phyloP scores from a whole-genome alignment of 2,888 invertebrate species.

The Gymnocheta viridis region DNA sequence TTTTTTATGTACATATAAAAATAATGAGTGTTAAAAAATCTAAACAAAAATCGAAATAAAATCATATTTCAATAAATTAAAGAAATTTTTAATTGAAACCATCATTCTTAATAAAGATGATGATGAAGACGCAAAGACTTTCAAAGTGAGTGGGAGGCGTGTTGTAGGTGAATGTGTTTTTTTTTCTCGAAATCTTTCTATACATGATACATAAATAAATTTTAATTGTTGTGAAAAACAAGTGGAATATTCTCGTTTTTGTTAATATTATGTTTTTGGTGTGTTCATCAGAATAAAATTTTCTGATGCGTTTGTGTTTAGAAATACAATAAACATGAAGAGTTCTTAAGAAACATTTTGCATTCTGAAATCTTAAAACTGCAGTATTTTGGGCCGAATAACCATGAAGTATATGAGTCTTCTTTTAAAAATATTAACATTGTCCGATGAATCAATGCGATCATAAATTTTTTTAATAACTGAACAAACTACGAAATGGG shows the following conservation, averaged over 20 bases:
- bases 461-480: too few relatives aligned
- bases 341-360: neutral
- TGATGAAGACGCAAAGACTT: constrained; percentile 26
- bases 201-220: constrained; percentile 27
- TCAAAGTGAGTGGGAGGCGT: constrained; percentile 38
- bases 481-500: too few relatives aligned
- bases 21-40: neutral
- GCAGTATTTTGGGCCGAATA: too few relatives aligned
- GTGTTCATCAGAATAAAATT: constrained; percentile 11
- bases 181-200: neutral
- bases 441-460: too few relatives aligned
- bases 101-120: neutral
- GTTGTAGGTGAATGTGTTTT: neutral
- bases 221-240: constrained; percentile 16
- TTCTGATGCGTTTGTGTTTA: constrained; percentile 10
- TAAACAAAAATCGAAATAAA: neutral
- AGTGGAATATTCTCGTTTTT: constrained; percentile 41
- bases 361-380: neutral
- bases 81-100: constrained; percentile 27
- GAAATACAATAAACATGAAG: constrained; percentile 3
- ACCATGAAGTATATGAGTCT: too few relatives aligned
- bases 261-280: constrained; percentile 21
- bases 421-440: too few relatives aligned
- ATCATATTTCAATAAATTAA: constrained; percentile 17
- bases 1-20: neutral